Conservation (phyloP, 2,888 invertebrate genomes). For the Ectemnius lituratus region DNA sequence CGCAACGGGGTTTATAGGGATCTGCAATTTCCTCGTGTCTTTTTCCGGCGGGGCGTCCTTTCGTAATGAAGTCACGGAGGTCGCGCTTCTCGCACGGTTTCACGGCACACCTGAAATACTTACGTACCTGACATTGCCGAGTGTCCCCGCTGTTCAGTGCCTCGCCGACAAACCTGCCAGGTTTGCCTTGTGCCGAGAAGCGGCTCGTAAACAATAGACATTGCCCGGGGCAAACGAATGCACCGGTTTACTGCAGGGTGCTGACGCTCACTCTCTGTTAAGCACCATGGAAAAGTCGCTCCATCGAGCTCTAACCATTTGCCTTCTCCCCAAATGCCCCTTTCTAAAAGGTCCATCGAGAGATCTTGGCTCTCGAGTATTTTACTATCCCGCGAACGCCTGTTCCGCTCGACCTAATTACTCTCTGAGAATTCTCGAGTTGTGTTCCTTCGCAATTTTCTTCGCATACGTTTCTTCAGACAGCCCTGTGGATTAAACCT, state of each 20-base stretch:
- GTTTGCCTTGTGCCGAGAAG: conserved; percentile 38
- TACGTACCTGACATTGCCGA: conserved; percentile 21
- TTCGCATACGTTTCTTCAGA: neutral
- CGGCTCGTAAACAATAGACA: conserved; percentile 61
- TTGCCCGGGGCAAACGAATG: conserved; percentile 62
- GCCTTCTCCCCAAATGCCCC: conserved; percentile 1
- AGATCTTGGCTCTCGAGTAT: conserved; percentile 22
- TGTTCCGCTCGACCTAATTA: neutral
- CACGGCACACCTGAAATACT: conserved; percentile 51
- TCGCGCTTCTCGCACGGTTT: conserved; percentile 41
- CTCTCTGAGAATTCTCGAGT: too few relatives aligned
- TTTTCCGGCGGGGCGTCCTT: conserved; percentile 42
- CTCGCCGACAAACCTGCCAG: conserved; percentile 58
- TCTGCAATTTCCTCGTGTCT: conserved; percentile 1
- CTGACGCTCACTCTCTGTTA: conserved; percentile 40
- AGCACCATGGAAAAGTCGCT: conserved; percentile 53
- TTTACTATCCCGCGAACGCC: neutral
- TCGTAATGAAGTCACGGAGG: conserved; percentile 63
- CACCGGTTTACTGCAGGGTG: conserved; percentile 61
- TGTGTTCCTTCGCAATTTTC: too few relatives aligned
- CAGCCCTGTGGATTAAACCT: conserved; percentile 26
- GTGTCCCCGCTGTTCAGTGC: conserved; percentile 57
- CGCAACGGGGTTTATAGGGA: neutral
- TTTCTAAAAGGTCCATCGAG: neutral
- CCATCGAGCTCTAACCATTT: conserved; percentile 56